phyloP scores from a whole-genome alignment of 1,140 invertebrate species.

The Penaeus chinensis region DNA sequence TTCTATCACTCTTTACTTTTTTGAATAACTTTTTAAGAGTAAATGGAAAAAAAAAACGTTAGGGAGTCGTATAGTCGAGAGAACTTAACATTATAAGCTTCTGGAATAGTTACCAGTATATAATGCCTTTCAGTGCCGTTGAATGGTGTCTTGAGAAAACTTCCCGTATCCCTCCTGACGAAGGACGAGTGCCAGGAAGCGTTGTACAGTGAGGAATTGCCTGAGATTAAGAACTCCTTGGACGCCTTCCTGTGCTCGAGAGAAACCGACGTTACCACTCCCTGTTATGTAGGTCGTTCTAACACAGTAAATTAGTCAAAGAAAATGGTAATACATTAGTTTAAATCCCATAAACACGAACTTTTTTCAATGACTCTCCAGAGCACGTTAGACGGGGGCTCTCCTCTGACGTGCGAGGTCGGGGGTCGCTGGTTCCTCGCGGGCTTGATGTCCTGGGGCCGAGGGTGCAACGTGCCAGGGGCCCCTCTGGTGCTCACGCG shows the following conservation, averaged over 20 bases:
- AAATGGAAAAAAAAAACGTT: too few species aligned
- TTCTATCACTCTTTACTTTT: too few species aligned
- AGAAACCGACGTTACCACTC: not conserved
- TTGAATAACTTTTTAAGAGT: too few species aligned
- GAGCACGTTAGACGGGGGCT: constrained; percentile 28
- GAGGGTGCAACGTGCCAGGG: constrained; percentile 9
- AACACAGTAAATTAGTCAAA: too few species aligned
- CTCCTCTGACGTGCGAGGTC: constrained; percentile 31
- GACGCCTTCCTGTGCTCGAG: constrained; percentile 57
- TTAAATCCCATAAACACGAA: too few species aligned
- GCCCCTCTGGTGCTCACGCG: constrained; percentile 29
- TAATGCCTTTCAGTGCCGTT: not conserved
- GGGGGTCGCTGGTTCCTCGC: constrained; percentile 43
- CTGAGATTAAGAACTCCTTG: constrained; percentile 27
- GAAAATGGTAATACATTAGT: too few species aligned
- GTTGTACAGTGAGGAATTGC: constrained; percentile 19
- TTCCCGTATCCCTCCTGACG: constrained; percentile 31
- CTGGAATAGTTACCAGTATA: too few species aligned
- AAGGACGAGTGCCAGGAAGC: constrained; percentile 24
- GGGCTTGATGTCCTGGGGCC: constrained; percentile 42
- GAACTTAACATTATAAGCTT: too few species aligned
- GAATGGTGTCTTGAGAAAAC: constrained; percentile 45
- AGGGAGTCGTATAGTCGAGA: too few species aligned
- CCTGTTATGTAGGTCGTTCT: constrained; percentile 49
- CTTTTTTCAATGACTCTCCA: not conserved